phyloP scores from a whole-genome alignment of 1,140 invertebrate genomes.

The Drosophila grimshawi region DNA sequence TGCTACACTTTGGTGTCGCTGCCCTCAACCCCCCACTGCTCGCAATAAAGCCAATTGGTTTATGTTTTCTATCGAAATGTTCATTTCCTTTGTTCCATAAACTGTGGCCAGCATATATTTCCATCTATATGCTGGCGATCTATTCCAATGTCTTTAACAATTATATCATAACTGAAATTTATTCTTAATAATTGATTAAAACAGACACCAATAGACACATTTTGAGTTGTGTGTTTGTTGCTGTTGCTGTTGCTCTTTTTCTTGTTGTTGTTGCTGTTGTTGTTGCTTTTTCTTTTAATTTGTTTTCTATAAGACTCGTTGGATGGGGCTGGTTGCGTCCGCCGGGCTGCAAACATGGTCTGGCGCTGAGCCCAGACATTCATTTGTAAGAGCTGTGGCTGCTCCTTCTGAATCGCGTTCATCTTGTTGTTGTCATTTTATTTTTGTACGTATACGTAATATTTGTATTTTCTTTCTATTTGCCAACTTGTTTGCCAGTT shows the following conservation, averaged over 20 bases:
- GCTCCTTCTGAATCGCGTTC: not conserved
- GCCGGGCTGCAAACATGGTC: slow-evolving; percentile 60
- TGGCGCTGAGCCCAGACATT: slow-evolving; percentile 76
- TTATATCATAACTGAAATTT: slow-evolving; percentile 34
- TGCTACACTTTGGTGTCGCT: slow-evolving; percentile 61
- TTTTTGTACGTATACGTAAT: slow-evolving; percentile 81
- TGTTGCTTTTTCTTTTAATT: slow-evolving; percentile 25
- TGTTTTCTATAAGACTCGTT: slow-evolving; percentile 33
- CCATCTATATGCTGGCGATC: slow-evolving; percentile 12
- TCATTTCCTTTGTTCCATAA: slow-evolving; percentile 59
- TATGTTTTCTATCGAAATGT: slow-evolving; percentile 47
- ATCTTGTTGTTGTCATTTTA: slow-evolving; percentile 64
- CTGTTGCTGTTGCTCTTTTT: slow-evolving; percentile 1
- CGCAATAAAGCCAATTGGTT: slow-evolving; percentile 45
- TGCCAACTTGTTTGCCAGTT: slow-evolving; percentile 43
- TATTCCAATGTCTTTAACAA: slow-evolving; percentile 6
- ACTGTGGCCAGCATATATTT: slow-evolving; percentile 28
- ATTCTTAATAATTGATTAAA: slow-evolving; percentile 20
- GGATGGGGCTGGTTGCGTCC: slow-evolving; percentile 31
- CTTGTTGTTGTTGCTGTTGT: slow-evolving; percentile 3
- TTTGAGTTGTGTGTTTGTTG: slow-evolving; percentile 12
- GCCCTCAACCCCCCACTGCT: not conserved
- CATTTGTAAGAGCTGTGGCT: slow-evolving; percentile 28
- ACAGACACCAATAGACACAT: not conserved
- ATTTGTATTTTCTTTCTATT: slow-evolving; percentile 32